Evolutionary conservation across 2,888 invertebrate species (phyloP).

Genomic region (Beris chalybata): DNA sequence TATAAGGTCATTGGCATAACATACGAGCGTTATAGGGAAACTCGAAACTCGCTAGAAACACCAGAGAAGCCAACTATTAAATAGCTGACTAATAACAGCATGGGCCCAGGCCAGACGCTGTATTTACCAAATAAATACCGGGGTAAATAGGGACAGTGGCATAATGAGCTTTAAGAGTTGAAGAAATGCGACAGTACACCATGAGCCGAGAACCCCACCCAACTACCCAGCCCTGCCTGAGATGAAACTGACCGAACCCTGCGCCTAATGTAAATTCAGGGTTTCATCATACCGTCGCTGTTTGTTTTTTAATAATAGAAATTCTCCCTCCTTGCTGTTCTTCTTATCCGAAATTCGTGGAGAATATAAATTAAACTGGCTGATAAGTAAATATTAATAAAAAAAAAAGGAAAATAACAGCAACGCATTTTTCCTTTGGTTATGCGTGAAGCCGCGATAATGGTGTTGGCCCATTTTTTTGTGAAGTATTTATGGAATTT

Average conservation of each 20-base stretch:
- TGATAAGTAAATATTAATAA: no score
- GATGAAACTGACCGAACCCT: background rate
- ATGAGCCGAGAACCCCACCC: background rate
- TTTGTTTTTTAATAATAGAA: constrained; percentile 14
- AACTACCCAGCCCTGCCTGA: background rate
- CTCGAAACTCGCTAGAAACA: background rate
- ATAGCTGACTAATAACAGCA: constrained; percentile 28
- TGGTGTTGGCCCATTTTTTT: no score
- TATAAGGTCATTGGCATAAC: constrained; percentile 29
- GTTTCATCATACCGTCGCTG: background rate
- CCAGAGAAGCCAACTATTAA: background rate
- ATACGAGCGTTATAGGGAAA: constrained; percentile 12
- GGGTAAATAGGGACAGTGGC: constrained; percentile 34
- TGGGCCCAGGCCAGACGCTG: constrained; percentile 19
- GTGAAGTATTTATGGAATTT: no score
- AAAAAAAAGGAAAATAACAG: no score
- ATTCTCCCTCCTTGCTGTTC: background rate
- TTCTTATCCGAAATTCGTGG: no score
- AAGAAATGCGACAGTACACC: constrained; percentile 5
- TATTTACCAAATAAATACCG: constrained; percentile 39
- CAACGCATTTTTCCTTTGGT: no score
- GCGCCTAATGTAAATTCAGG: background rate
- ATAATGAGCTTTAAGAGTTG: constrained; percentile 33
- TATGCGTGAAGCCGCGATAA: no score
- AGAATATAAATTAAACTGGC: no score